Evolutionary conservation across 2,797 vertebrate genomes (phyloP), one percentile per base, ranked within the genome.

Genomic region (Mycteria americana): DNA sequence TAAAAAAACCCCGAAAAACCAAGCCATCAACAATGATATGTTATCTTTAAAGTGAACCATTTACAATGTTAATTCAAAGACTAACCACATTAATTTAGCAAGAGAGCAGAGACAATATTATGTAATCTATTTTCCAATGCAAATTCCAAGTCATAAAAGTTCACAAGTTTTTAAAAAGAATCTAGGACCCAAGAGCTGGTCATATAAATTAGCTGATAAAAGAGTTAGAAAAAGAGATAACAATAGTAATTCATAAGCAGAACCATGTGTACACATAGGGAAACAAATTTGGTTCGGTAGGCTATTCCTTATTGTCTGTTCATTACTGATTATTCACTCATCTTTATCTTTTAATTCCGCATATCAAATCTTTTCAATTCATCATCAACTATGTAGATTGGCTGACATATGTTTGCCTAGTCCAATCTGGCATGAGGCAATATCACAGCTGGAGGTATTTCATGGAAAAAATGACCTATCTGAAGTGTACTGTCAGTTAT

Each of bases 341-440:
- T 85, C 28, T 94, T 95, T 94, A 94, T 92, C 75, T 95, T 92
- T 82, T 95, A 88, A 92, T 89, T 88, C 67, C 6, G 67, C n/a
- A 6, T 88, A 94, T 90, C 35, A 73, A 79, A 93, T 86, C 31
- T 75, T 88, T 90, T 88, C 35, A 88, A 19, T 91, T 94, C 43
- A 63, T 86, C 76, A 56, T 92, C 69, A 84, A 1, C 89, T 86
- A 53, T 73, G 77, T 62, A 93, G 82, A 86, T 31, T 70, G 46
- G 88, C 59, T 93, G 85, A 85, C 79, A 86, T 62, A 62, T 24
- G 37, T 78, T 86, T 94, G 77, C 63, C 65, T 76, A 59, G 94
- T 74, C 76, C 67, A 88, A 50, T 78, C n/a, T 87, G 85, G 70
- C 83, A 62, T 86, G 43, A 82, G 60, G 27, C 24, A 83, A 14